Conservation (phyloP, 2,888 invertebrate genomes). For the Geotrupes spiniger region DNA sequence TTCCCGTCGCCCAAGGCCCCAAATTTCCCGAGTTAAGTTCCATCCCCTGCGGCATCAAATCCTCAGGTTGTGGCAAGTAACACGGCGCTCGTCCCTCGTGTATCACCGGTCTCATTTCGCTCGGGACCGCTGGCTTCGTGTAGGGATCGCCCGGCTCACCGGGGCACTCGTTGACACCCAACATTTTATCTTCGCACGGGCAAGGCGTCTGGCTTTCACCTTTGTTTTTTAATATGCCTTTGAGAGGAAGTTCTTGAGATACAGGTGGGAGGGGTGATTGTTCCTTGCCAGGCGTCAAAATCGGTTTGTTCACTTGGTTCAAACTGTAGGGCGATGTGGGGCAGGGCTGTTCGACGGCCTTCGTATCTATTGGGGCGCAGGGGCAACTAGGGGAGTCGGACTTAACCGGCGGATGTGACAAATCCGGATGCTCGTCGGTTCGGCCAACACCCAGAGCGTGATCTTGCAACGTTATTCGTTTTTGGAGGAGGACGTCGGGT, state of each 20-base stretch:
- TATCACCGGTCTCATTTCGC: constrained; percentile 16
- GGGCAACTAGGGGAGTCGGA: constrained; percentile 10
- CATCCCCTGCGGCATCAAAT: constrained; percentile 46
- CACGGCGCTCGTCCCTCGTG: constrained; percentile 44
- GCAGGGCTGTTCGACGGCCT: constrained; percentile 17
- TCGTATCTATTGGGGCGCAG: constrained; percentile 7
- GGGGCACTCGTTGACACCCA: constrained; percentile 8
- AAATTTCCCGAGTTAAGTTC: constrained; percentile 47
- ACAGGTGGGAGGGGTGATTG: not conserved
- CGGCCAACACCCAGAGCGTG: constrained; percentile 33
- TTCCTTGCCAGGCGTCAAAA: not conserved
- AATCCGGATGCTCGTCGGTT: constrained; percentile 33
- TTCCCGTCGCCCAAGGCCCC: constrained; percentile 69
- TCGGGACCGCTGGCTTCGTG: constrained; percentile 18
- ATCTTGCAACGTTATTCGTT: constrained; percentile 27
- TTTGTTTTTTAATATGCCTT: constrained; percentile 26
- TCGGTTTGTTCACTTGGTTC: constrained; percentile 12
- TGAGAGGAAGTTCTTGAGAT: constrained; percentile 16
- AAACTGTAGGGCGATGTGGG: constrained; percentile 24
- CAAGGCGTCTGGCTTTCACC: constrained; percentile 13
- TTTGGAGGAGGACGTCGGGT: constrained; percentile 31
- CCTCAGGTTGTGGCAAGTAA: constrained; percentile 58
- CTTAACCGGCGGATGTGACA: constrained; percentile 30
- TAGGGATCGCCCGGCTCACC: constrained; percentile 18
- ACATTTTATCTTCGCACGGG: constrained; percentile 23